A percentile compares a stretch with the other conserved stretches of the same genome.
phyloP scores from a whole-genome alignment of 1,140 invertebrate genomes.

The Nixonia krombeini region DNA sequence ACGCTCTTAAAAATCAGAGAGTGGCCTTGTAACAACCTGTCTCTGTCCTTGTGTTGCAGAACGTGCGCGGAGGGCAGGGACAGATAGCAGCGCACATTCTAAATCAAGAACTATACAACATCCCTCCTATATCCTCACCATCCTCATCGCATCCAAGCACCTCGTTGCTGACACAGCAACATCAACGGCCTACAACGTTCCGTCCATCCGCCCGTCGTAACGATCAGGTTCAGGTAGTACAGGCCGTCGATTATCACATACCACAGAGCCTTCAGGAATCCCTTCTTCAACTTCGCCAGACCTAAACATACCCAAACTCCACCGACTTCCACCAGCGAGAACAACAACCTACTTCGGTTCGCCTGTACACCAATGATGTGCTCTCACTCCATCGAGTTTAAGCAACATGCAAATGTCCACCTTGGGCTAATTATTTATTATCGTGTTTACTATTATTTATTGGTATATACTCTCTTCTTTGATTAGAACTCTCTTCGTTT shows the following conservation, averaged over 20 bases:
- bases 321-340: slow-evolving; percentile 6
- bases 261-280: slow-evolving; percentile 54
- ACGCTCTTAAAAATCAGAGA: not conserved
- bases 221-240: slow-evolving; percentile 60
- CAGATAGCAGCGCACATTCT: slow-evolving; percentile 54
- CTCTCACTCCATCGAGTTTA: slow-evolving; percentile 27
- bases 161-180: slow-evolving; percentile 51
- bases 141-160: slow-evolving; percentile 37
- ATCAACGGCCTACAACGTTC: slow-evolving; percentile 65
- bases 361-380: slow-evolving; percentile 30
- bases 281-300: slow-evolving; percentile 39
- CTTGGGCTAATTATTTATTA: not conserved
- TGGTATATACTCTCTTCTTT: no score
- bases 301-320: slow-evolving; percentile 32
- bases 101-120: slow-evolving; percentile 53
- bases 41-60: slow-evolving; percentile 72
- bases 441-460: no score
- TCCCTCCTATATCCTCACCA: slow-evolving; percentile 37
- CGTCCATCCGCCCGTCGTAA: slow-evolving; percentile 55
- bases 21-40: slow-evolving; percentile 53
- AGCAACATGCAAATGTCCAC: slow-evolving; percentile 3
- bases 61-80: slow-evolving; percentile 69
- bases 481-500: no score
- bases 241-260: slow-evolving; percentile 59
- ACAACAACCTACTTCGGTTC: no score